phyloP scores from a whole-genome alignment of 2,113 vertebrate genomes.

The Microcebus jonahi region DNA sequence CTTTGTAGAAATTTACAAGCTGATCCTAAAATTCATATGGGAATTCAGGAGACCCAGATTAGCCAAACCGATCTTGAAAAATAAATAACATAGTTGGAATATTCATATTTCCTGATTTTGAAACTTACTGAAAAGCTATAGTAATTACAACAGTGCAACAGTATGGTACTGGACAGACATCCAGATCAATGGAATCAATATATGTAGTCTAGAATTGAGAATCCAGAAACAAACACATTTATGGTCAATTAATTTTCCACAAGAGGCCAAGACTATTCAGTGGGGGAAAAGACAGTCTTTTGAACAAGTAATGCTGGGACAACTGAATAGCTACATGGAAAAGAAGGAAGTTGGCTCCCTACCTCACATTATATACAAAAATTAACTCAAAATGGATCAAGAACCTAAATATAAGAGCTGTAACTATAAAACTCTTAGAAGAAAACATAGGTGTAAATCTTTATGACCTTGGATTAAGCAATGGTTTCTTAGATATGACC shows the following conservation, averaged over 20 bases:
- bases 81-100: background rate
- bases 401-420: too few relatives aligned
- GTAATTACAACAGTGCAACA: background rate
- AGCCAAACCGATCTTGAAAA: constrained; percentile 28
- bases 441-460: background rate
- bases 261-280: too few relatives aligned
- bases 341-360: too few relatives aligned
- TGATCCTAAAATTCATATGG: background rate
- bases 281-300: too few relatives aligned
- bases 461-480: background rate
- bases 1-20: background rate
- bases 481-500: background rate
- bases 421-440: background rate
- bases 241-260: too few relatives aligned
- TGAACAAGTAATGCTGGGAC: too few relatives aligned
- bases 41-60: background rate
- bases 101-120: background rate
- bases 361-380: too few relatives aligned
- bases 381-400: too few relatives aligned
- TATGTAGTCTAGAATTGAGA: background rate
- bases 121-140: background rate
- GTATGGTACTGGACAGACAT: background rate
- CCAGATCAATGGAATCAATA: background rate
- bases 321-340: too few relatives aligned
- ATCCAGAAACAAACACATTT: background rate